Conservation (phyloP, 2,888 invertebrate species). For the Protonemura montana region DNA sequence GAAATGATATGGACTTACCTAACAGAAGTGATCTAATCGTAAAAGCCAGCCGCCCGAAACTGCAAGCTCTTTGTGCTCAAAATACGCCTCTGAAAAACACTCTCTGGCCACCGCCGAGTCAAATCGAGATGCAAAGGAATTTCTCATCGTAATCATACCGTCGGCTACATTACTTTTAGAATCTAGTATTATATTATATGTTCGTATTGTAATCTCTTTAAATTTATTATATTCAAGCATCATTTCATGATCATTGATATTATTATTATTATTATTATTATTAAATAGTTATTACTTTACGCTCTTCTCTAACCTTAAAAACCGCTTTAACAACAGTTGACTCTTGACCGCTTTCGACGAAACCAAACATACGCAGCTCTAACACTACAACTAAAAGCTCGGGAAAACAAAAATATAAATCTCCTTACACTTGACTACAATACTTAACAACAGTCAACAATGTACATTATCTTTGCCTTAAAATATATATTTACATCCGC, state of each 20-base stretch:
- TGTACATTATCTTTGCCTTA: not conserved
- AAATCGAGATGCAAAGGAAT: not conserved
- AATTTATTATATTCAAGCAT: slow-evolving; percentile 20
- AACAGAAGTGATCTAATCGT: not conserved
- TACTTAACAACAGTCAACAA: slow-evolving; percentile 12
- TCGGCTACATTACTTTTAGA: not conserved
- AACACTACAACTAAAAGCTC: not conserved
- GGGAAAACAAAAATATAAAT: not conserved
- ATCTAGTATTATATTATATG: not conserved
- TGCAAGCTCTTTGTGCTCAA: not conserved
- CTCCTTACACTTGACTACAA: not conserved
- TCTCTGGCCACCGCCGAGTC: not conserved
- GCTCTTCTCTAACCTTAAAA: not conserved
- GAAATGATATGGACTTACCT: not conserved
- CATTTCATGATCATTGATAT: not conserved
- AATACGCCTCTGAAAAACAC: not conserved
- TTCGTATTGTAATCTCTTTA: slow-evolving; percentile 7
- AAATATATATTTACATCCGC: slow-evolving; percentile 5
- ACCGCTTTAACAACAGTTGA: not conserved
- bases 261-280: not conserved
- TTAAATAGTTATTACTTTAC: not conserved
- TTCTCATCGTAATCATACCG: not conserved
- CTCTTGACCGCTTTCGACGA: not conserved
- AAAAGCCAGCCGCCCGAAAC: not conserved
- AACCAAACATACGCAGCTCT: not conserved